These are phyloP conservation scores for Himalopsyche japonica DNA, from an alignment of 2,888 invertebrate species.

Conservation along the genomic window DNA sequence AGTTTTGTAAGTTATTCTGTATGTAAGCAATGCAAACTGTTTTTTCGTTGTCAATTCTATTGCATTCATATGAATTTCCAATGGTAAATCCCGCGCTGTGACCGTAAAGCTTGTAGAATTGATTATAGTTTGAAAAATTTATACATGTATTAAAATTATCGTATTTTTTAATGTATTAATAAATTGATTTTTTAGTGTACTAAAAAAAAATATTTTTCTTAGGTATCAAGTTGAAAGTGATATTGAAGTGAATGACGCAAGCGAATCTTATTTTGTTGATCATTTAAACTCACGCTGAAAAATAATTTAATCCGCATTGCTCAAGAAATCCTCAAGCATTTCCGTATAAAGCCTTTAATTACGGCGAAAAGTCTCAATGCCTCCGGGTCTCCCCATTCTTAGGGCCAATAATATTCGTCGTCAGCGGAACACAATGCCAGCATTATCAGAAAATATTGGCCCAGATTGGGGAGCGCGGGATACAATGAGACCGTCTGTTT, in stretches of 20 bases:
- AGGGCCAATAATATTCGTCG: neutral
- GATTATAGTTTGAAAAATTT: too few relatives aligned
- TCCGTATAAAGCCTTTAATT: neutral
- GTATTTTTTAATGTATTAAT: too few relatives aligned
- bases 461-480: neutral
- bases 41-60: too few relatives aligned
- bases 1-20: too few relatives aligned
- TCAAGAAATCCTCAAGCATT: neutral
- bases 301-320: neutral
- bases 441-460: neutral
- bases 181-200: too few relatives aligned
- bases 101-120: too few relatives aligned
- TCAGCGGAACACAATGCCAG: neutral
- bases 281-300: neutral
- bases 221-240: too few relatives aligned
- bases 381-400: neutral
- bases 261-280: neutral
- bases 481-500: constrained; percentile 4
- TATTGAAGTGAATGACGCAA: neutral
- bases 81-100: too few relatives aligned
- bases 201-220: too few relatives aligned
- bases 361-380: neutral
- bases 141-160: too few relatives aligned
- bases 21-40: too few relatives aligned
- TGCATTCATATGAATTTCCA: too few relatives aligned